phyloP scores from a whole-genome alignment of 2,113 vertebrate species.

The Oryzias javanicus region DNA sequence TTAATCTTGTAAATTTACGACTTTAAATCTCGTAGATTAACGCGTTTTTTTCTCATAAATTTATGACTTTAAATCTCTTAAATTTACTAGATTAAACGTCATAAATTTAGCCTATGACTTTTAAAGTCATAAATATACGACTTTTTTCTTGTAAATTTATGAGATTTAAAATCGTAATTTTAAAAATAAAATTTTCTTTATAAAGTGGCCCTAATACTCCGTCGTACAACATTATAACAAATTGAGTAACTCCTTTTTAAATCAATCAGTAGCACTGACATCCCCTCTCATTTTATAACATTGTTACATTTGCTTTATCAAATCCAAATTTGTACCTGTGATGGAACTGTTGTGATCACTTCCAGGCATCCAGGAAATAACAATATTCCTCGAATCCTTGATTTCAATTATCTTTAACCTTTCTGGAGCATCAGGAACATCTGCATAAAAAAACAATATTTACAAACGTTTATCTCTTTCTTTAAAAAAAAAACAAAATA shows the following conservation, averaged over 20 bases:
- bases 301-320: neutral
- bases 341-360: constrained; percentile 85
- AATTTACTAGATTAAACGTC: too few relatives aligned
- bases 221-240: too few relatives aligned
- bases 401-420: constrained; percentile 78
- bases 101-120: too few relatives aligned
- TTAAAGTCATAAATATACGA: too few relatives aligned
- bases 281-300: neutral
- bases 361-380: constrained; percentile 83
- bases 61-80: too few relatives aligned
- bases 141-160: too few relatives aligned
- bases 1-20: too few relatives aligned
- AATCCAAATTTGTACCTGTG: constrained; percentile 75
- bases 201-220: too few relatives aligned
- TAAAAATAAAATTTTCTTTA: too few relatives aligned
- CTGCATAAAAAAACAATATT: constrained; percentile 61
- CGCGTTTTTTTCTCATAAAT: too few relatives aligned
- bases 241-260: neutral
- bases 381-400: constrained; percentile 75
- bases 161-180: too few relatives aligned
- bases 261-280: neutral
- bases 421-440: constrained; percentile 85
- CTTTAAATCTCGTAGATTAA: too few relatives aligned
- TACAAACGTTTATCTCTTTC: neutral
- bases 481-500: neutral